Percentiles rank a stretch among this genome's conserved stretches.
Conservation (phyloP, 2,888 invertebrate genomes). For the Lasioglossum oenotherae region DNA sequence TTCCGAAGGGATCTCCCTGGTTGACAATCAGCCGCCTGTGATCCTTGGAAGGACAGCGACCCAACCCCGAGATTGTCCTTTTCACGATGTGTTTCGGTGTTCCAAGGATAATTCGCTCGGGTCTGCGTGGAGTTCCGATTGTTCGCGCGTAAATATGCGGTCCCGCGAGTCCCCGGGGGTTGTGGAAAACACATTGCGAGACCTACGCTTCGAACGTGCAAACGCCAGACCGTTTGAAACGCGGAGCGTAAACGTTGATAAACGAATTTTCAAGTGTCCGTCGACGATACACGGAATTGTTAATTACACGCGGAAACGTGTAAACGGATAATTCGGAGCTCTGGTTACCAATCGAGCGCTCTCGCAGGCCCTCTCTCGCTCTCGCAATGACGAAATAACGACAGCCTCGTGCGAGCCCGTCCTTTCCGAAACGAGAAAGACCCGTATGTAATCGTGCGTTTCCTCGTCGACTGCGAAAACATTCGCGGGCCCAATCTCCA, state of each 20-base stretch:
- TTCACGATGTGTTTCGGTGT: neutral
- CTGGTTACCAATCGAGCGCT: constrained; percentile 1
- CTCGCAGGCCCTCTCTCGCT: neutral
- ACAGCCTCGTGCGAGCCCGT: neutral
- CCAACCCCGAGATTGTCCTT: neutral
- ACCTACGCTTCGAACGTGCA: neutral
- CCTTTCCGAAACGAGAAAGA: neutral
- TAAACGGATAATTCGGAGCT: constrained; percentile 6
- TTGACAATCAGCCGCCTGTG: neutral
- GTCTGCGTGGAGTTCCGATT: neutral
- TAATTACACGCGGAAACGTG: constrained; percentile 9
- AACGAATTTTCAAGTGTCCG: constrained; percentile 16
- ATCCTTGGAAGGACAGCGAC: neutral
- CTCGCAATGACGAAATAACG: neutral
- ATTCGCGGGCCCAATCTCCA: neutral
- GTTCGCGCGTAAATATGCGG: neutral
- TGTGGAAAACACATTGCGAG: constrained; percentile 2
- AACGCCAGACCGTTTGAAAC: neutral
- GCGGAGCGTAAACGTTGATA: constrained; percentile 11
- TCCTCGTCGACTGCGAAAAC: neutral
- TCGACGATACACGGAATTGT: constrained; percentile 14
- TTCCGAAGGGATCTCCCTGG: neutral
- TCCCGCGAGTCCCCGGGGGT: neutral
- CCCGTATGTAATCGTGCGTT: neutral
- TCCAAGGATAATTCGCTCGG: constrained; percentile 2